phyloP scores from a whole-genome alignment of 2,797 vertebrate genomes.

The Saxicola maurus region DNA sequence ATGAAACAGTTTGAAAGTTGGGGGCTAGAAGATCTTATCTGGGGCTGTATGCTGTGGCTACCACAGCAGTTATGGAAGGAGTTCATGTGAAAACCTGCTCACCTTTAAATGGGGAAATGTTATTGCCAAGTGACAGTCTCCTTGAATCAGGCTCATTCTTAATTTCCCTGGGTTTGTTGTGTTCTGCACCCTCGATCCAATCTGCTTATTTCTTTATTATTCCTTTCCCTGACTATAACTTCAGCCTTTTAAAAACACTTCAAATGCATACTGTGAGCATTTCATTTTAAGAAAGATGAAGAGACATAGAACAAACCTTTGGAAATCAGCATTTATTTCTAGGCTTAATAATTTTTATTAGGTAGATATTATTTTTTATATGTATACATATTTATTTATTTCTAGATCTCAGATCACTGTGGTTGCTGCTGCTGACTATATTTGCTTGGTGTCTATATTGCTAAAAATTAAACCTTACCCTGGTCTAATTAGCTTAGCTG shows the following conservation, averaged over 20 bases:
- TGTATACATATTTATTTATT: not conserved
- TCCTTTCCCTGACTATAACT: not conserved
- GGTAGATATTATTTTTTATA: not conserved
- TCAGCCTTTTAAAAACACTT: not conserved
- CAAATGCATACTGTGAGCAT: not conserved
- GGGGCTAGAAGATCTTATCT: not conserved
- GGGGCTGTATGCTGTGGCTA: not conserved
- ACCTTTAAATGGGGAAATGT: not conserved
- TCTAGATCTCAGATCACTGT: not conserved
- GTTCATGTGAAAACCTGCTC: not conserved
- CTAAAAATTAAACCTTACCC: not conserved
- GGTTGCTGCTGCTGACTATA: not conserved
- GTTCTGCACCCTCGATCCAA: fast-evolving
- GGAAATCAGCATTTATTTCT: not conserved
- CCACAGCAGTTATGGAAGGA: not conserved
- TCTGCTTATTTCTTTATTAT: not conserved
- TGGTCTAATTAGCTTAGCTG: not conserved
- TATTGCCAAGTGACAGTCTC: not conserved
- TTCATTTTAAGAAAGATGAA: not conserved
- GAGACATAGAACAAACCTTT: not conserved
- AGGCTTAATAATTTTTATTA: not conserved
- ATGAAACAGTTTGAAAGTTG: not conserved
- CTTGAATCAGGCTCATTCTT: not conserved
- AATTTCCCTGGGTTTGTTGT: not conserved
- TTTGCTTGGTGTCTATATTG: not conserved